phyloP scores from a whole-genome alignment of 2,888 invertebrate species.

The Eristalinus aeneus region DNA sequence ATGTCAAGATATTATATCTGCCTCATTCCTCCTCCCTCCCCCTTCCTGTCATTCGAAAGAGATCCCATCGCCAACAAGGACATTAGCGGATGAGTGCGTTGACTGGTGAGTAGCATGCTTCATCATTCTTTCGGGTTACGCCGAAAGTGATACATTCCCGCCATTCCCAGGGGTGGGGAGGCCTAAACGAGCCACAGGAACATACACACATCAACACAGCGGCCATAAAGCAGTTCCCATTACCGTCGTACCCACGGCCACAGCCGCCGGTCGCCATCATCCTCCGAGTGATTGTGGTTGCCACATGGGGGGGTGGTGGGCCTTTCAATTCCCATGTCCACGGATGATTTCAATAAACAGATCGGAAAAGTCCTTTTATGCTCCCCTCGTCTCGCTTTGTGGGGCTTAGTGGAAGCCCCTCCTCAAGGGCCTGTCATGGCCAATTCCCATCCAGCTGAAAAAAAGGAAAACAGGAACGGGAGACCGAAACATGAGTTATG shows the following conservation, averaged over 20 bases:
- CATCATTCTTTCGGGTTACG: slow-evolving; percentile 15
- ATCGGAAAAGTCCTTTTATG: slow-evolving; percentile 27
- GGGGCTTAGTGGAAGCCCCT: background rate
- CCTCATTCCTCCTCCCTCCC: too few relatives aligned
- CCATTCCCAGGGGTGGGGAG: background rate
- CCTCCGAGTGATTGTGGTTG: background rate
- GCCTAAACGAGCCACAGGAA: background rate
- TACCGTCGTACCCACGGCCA: background rate
- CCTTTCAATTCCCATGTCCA: background rate
- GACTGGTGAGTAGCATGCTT: slow-evolving; percentile 20
- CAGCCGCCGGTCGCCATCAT: background rate
- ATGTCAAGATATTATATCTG: slow-evolving; percentile 28
- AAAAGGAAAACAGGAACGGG: background rate
- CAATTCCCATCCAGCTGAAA: background rate
- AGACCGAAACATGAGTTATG: background rate
- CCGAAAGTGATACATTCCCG: background rate
- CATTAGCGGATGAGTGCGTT: slow-evolving; percentile 32
- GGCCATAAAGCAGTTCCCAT: background rate
- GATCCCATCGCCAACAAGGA: slow-evolving; percentile 13
- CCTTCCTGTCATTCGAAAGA: background rate
- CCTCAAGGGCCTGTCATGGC: background rate
- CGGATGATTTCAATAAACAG: slow-evolving; percentile 40
- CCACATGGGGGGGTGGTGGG: background rate
- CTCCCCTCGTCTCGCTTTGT: background rate
- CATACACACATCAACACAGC: background rate